These are phyloP conservation scores for Atopsyche davidsoni DNA, from an alignment of 1,140 invertebrate species.

Conservation along the genomic window DNA sequence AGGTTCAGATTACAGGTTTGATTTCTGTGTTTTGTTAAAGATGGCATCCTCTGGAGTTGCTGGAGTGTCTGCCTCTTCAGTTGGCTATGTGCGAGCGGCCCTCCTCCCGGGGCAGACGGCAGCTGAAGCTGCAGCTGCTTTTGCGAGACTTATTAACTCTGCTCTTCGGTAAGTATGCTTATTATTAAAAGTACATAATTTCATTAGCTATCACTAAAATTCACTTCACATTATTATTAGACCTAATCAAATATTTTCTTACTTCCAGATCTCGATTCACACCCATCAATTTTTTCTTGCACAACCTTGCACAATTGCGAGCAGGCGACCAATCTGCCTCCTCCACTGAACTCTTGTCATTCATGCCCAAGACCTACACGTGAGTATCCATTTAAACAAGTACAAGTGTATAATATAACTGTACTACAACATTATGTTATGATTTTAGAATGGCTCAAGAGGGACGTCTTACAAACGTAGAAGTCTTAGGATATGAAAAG, in stretches of 20 bases:
- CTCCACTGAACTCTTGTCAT: constrained; percentile 70
- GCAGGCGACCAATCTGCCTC: constrained; percentile 82
- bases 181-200: background rate
- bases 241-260: constrained; percentile 2
- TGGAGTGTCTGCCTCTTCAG: constrained; percentile 86
- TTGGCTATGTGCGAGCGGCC: constrained; percentile 86
- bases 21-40: constrained; percentile 51
- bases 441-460: constrained; percentile 75
- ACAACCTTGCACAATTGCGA: constrained; percentile 91
- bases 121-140: constrained; percentile 88
- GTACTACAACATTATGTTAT: constrained; percentile 12
- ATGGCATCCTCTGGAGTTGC: constrained; percentile 94
- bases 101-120: constrained; percentile 85
- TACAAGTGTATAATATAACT: too few relatives aligned
- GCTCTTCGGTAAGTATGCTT: constrained; percentile 58
- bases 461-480: constrained; percentile 79
- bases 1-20: background rate
- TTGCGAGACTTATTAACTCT: constrained; percentile 87
- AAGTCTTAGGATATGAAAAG: constrained; percentile 87
- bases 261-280: constrained; percentile 65
- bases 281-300: constrained; percentile 96
- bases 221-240: constrained; percentile 3
- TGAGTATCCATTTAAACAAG: too few relatives aligned
- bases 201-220: background rate
- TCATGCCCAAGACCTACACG: constrained; percentile 92